These are phyloP conservation scores for Zophobas morio DNA, from an alignment of 1,140 invertebrate species.

Conservation along the genomic window DNA sequence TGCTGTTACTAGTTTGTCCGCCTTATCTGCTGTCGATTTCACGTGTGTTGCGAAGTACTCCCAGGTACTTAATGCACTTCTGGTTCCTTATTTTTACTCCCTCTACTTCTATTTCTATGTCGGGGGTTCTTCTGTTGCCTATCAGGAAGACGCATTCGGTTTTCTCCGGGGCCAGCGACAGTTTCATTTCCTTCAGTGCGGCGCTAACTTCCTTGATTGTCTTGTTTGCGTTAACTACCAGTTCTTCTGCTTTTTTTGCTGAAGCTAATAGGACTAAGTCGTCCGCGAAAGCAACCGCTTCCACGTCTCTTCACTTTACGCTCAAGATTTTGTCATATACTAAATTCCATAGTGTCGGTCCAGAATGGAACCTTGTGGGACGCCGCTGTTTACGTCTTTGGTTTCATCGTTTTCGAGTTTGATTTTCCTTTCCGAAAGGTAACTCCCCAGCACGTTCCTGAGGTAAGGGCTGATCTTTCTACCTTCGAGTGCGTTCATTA, in stretches of 20 bases:
- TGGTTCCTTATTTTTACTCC: not conserved
- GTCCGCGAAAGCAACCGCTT: slow-evolving; percentile 52
- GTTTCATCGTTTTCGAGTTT: slow-evolving; percentile 22
- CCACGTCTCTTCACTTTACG: slow-evolving; percentile 52
- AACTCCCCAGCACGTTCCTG: slow-evolving; percentile 45
- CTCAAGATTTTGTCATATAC: slow-evolving; percentile 59
- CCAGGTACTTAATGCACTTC: slow-evolving; percentile 50
- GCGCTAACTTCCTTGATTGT: slow-evolving; percentile 29
- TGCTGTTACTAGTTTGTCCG: slow-evolving; percentile 10
- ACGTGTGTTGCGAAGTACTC: slow-evolving; percentile 55
- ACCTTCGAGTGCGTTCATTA: slow-evolving; percentile 37
- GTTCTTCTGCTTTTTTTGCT: slow-evolving; percentile 43
- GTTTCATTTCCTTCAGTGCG: slow-evolving; percentile 12
- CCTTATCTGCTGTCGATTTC: slow-evolving; percentile 44
- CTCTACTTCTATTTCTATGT: not conserved
- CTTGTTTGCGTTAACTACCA: slow-evolving; percentile 42
- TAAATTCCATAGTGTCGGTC: slow-evolving; percentile 66
- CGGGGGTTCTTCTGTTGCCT: not conserved
- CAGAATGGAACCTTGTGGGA: slow-evolving; percentile 68
- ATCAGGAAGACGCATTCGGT: slow-evolving; percentile 50
- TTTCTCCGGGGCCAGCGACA: slow-evolving; percentile 55
- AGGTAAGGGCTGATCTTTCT: slow-evolving; percentile 33
- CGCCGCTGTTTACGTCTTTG: slow-evolving; percentile 62
- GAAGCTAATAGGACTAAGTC: slow-evolving; percentile 39
- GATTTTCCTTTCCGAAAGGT: slow-evolving; percentile 46